phyloP scores from a whole-genome alignment of 2,113 vertebrate genomes.

The Miniopterus natalensis region DNA sequence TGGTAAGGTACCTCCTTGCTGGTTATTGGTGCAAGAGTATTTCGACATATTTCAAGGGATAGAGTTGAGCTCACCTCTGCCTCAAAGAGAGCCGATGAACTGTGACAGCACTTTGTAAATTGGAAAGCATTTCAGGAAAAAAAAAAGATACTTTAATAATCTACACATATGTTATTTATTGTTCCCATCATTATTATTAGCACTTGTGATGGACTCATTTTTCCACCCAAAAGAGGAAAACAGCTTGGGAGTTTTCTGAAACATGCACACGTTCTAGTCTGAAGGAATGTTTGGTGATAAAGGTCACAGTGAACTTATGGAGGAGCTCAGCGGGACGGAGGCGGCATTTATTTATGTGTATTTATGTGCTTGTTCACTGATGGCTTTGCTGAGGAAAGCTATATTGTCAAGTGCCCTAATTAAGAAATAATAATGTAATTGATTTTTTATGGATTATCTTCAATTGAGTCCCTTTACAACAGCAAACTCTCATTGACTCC shows the following conservation, averaged over 20 bases:
- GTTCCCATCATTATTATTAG: neutral
- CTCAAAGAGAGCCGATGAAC: slow-evolving; percentile 27
- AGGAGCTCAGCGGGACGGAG: slow-evolving; percentile 61
- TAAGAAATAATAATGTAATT: slow-evolving; percentile 85
- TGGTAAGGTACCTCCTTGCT: neutral
- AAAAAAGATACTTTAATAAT: slow-evolving; percentile 53
- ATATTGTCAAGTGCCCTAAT: slow-evolving; percentile 84
- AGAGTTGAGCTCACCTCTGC: neutral
- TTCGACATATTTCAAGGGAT: neutral
- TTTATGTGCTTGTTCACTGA: slow-evolving; percentile 81
- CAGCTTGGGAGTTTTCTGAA: slow-evolving; percentile 67
- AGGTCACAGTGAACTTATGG: slow-evolving; percentile 79
- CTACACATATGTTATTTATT: neutral
- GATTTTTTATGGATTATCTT: slow-evolving; percentile 86
- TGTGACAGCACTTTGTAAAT: neutral
- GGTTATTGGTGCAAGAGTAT: neutral
- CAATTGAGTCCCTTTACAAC: slow-evolving; percentile 81
- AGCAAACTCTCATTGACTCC: slow-evolving; percentile 80
- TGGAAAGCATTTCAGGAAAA: slow-evolving; percentile 35
- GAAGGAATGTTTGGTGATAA: slow-evolving; percentile 75
- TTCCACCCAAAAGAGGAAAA: slow-evolving; percentile 55
- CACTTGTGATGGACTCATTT: slow-evolving; percentile 47
- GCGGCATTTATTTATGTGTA: slow-evolving; percentile 74
- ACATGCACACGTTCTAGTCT: slow-evolving; percentile 49
- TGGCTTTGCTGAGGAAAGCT: slow-evolving; percentile 83